Evolutionary conservation across 92 coral and sea anemone species (phyloP), one percentile per base, ranked within the genome.

Genomic region (Anthopleura xanthogrammica): DNA sequence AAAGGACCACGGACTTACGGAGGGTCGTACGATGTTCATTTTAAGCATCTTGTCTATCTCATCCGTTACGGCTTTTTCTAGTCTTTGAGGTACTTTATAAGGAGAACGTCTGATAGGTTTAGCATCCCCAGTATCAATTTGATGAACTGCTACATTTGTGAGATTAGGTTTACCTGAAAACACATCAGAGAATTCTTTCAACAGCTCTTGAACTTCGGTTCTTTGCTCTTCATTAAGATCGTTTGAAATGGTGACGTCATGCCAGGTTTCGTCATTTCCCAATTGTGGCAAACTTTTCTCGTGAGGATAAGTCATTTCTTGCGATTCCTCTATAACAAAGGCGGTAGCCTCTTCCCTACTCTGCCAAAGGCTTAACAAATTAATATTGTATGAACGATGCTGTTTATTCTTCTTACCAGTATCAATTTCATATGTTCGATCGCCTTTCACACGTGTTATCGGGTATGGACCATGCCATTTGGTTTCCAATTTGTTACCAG

Each of bases 31-130:
- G 39, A 87, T 83, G 16, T 85, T 85, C 90, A 89, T 82, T 77
- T 86, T 78, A 46, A 85, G 71, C 90, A 89, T 89, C 65, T 86
- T 79, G n/a, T 86, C 76, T 54, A 90, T 79, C 60, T 88, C 89
- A 14, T 81, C 77, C 24, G 75, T 85, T 41, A 85, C 86, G 65
- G 41, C 84, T 48, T 86, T 79, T 57, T 86, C 85, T n/a, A 90
- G 75, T 62, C 77, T 83, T 60, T 90, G 90, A 6, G 87, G 88
- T 40, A 90, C 52, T 56, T 58, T 83, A 52, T 88, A 88, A 50
- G 90, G 90, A 23, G 84, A 46, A 55, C 81, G 65, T 13, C 89
- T 55, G 19, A 85, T 79, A 42, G 92, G 89, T 52, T 78, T 58
- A 7, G 92, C 82, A 52, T 85, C 86, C 20, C 90, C 90, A 24